Base-by-base conservation (phyloP, 2,888 invertebrate species). In the Protonemura montana region DNA sequence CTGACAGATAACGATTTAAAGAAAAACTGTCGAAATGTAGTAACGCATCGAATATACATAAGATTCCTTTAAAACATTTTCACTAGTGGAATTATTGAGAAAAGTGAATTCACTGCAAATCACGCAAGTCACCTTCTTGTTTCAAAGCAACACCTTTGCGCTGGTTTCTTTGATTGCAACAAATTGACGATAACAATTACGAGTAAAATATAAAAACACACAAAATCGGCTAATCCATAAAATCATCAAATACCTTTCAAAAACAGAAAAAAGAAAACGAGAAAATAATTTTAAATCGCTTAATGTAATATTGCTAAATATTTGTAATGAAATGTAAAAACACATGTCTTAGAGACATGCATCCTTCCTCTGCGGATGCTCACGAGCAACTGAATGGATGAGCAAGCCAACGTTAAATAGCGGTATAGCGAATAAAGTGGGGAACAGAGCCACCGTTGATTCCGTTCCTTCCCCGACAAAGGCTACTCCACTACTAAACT, bases 401-500 rank as follows among this genome's bases (percentile, higher is more conserved):
- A 30, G 25, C 26, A 59, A 59, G n/a, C 26, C 82, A 82, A 21
- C 30, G 35, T 28, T n/a, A n/a, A n/a, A 21, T 25, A 29, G 13
- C 29, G 41, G 83, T 83, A 25, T 28, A 83, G 21, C 83, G 83
- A 42, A 83, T 29, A 27, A 86, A 77, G 21, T 78, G 78, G 25
- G 13, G 29, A 13, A 78, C 29, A 59, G 28, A 76, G 27, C 21
- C 25, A 26, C 28, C 29, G n/a, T 84, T 76, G 80, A 16, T 35
- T 21, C 7, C 84, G 84, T 35, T 78, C 86, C 86, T 78, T 42
- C 86, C 78, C 78, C 86, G 78, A 84, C 82, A 84, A 84, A 84
- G 76, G 86, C 86, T n/a, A 42, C 83, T 84, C 78, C 76, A 78
- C 86, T 76, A 86, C 86, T 86, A 86, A 82, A 83, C 42, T 85